These are phyloP conservation scores for Petaurus breviceps DNA, from an alignment of 2,113 vertebrate species.

Conservation along the genomic window DNA sequence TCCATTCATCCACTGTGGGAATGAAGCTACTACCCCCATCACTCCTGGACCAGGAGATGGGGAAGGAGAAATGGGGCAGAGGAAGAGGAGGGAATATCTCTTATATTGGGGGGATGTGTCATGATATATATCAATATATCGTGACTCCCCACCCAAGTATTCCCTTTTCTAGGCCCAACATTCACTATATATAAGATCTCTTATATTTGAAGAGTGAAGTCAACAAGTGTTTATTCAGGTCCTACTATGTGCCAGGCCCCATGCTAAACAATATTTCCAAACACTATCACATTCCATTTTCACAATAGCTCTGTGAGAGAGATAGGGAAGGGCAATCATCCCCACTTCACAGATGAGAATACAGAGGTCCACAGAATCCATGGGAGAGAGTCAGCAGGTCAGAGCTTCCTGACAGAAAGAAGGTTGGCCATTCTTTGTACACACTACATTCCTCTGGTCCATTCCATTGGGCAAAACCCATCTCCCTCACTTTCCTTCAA, in stretches of 20 bases:
- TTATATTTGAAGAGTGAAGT: background rate
- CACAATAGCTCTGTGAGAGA: background rate
- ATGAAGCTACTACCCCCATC: background rate
- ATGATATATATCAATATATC: no score
- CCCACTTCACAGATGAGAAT: background rate
- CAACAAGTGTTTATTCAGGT: background rate
- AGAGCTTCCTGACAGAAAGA: background rate
- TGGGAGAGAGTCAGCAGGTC: background rate
- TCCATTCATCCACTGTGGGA: background rate
- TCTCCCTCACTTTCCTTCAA: background rate
- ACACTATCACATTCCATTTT: background rate
- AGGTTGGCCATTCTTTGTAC: no score
- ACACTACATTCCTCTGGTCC: background rate
- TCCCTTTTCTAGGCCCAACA: no score
- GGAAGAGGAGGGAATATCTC: background rate
- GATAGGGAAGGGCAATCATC: background rate
- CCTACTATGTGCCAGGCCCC: rapidly evolving
- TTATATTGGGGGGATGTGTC: no score
- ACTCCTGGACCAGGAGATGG: background rate
- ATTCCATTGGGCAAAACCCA: no score
- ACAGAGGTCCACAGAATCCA: background rate
- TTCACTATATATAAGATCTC: no score
- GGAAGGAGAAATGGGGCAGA: background rate
- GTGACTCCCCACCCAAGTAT: no score
- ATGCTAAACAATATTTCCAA: background rate